Evolutionary conservation across 92 coral and sea anemone species (phyloP).

Genomic region (Phenganax stokvisi): DNA sequence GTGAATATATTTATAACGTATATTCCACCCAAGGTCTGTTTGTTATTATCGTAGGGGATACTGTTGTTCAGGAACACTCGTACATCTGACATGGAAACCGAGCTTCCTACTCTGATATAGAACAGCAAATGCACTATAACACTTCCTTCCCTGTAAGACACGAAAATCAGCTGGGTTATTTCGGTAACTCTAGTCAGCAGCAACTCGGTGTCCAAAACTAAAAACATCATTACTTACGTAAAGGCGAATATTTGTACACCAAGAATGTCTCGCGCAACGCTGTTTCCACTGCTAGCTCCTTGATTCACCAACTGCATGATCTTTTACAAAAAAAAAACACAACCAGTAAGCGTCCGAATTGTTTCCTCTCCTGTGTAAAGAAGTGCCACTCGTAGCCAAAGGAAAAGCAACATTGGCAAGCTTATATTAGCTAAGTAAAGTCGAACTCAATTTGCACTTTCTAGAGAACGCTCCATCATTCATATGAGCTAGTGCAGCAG

Average conservation of each 20-base stretch:
- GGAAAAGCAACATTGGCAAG: not conserved
- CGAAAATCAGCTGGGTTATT: not conserved
- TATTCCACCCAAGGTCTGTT: not conserved
- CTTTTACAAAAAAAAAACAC: not conserved
- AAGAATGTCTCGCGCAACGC: not conserved
- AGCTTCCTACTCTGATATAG: not conserved
- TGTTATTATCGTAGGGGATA: not conserved
- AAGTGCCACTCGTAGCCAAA: not conserved
- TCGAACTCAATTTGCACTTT: too few relatives aligned
- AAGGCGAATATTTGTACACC: conserved; percentile 1
- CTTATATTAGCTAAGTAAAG: too few relatives aligned
- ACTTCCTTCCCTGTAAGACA: conserved; percentile 25
- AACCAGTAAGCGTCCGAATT: not conserved
- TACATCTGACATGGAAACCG: not conserved
- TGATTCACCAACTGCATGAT: not conserved
- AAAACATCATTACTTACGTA: not conserved
- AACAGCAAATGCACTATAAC: conserved; percentile 5
- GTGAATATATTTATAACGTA: not conserved
- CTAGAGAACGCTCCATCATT: too few relatives aligned
- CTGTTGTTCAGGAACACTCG: not conserved
- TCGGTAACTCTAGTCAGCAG: too few relatives aligned
- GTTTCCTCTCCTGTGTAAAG: not conserved
- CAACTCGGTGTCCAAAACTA: not conserved
- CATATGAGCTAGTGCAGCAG: too few relatives aligned
- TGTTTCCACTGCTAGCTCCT: not conserved